Evolutionary conservation across 2,113 vertebrate genomes (phyloP), one percentile per base, ranked within the genome.

Genomic region (Butorides virescens): DNA sequence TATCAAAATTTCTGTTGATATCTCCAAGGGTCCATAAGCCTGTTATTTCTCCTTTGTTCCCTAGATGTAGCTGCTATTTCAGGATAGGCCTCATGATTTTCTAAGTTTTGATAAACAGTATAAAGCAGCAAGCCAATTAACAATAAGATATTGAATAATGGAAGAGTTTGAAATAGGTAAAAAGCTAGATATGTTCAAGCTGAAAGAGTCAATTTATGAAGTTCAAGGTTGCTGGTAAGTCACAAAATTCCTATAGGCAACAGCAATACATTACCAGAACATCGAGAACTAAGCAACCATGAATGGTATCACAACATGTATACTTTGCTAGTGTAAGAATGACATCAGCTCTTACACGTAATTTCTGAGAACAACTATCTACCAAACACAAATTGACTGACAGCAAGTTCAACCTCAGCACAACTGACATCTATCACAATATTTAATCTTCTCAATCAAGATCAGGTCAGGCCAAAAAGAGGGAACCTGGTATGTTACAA

Each of bases 371-470:
- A 91, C 26, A 55, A 36, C 11, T 30, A 19, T 10, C n/a, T 55
- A 80, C 32, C 47, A 52, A 89, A 76, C 2, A 2, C 30, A 81
- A 77, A 73, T 0, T 30, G 53, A 87, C 16, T 0, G 0, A 73
- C 46, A 56, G 11, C 8, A 76, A 86, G 30, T 65, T 39, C 42
- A 70, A 47, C 23, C 36, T 61, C 53, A 87, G 59, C 56, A 70
- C 23, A 89, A 76, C 30, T 30, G 81, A 81, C 29, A 65, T 15
- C 42, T 61, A 88, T 26, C 36, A 42, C 50, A 39, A 27, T 63
- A 14, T 36, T 53, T 81, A 27, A 85, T 50, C 46, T 42, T 80
- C 68, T 67, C 78, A 61, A 9, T 32, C 74, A 74, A 74, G 55
- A 53, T 19, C 37, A 92, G 46, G 25, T 15, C 50, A 88, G 42